phyloP scores from a whole-genome alignment of 2,888 invertebrate genomes.

The Ellobium chinense region DNA sequence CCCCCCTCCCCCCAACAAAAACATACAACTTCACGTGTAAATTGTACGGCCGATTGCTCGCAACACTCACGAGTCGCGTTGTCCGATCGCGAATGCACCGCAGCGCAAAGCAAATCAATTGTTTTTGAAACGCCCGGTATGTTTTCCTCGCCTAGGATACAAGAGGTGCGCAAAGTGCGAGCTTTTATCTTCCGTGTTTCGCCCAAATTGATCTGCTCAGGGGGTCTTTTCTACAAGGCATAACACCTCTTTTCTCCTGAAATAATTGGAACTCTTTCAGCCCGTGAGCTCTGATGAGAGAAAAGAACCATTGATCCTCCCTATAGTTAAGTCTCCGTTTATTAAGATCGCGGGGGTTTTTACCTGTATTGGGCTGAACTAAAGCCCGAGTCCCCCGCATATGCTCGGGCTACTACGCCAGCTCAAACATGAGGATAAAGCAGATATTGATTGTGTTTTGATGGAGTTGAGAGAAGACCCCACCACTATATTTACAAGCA shows the following conservation, averaged over 20 bases:
- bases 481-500: too few relatives aligned
- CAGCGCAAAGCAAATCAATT: neutral
- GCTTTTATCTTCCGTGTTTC: neutral
- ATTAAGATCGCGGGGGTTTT: too few relatives aligned
- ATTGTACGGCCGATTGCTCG: neutral
- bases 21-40: too few relatives aligned
- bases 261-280: neutral
- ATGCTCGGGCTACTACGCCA: too few relatives aligned
- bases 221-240: neutral
- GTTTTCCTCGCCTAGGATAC: conserved; percentile 7
- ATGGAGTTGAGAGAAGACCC: neutral
- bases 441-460: too few relatives aligned
- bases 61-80: neutral
- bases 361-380: too few relatives aligned
- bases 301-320: neutral
- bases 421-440: too few relatives aligned
- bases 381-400: too few relatives aligned
- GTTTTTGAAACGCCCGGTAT: neutral
- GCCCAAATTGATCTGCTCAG: neutral
- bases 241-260: neutral
- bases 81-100: neutral
- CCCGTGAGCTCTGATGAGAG: neutral
- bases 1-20: too few relatives aligned
- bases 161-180: conserved; percentile 6
- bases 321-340: too few relatives aligned